Percentiles rank a stretch among this genome's conserved stretches.
phyloP scores from a whole-genome alignment of 2,797 vertebrate species.

The Australoheros facetus region DNA sequence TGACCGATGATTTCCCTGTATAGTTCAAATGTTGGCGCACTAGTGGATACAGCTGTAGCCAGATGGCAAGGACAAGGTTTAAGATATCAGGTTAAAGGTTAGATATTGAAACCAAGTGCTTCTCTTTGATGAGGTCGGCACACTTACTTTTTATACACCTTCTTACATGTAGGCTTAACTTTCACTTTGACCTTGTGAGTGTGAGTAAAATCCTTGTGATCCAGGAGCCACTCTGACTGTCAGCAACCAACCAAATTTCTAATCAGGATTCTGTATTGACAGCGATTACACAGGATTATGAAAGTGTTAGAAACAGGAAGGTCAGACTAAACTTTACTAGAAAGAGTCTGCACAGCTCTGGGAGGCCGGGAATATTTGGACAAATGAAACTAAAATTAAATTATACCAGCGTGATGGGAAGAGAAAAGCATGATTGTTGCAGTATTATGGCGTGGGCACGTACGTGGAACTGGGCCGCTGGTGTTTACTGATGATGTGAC shows the following conservation, averaged over 20 bases:
- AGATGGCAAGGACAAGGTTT: neutral
- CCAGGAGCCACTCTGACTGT: neutral
- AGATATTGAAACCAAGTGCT: slow-evolving; percentile 18
- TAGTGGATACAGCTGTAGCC: neutral
- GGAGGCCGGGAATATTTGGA: too few species aligned
- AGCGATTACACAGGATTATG: neutral
- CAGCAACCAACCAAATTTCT: neutral
- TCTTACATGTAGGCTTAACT: neutral
- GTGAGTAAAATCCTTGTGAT: neutral
- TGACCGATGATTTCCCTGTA: slow-evolving; percentile 44
- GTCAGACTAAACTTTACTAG: neutral
- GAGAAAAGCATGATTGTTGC: too few species aligned
- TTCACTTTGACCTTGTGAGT: neutral
- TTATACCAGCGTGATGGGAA: too few species aligned
- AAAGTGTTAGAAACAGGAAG: neutral
- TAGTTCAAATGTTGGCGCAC: neutral
- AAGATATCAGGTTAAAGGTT: slow-evolving; percentile 43
- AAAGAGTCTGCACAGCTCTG: too few species aligned
- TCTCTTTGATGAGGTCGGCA: neutral
- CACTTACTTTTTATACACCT: neutral
- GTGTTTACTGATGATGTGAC: too few species aligned
- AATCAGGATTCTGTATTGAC: neutral
- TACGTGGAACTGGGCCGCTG: too few species aligned
- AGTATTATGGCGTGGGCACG: too few species aligned
- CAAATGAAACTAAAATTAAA: too few species aligned